These are phyloP conservation scores for Atractosteus spatula DNA, from an alignment of 2,113 vertebrate genomes.

Conservation along the genomic window DNA sequence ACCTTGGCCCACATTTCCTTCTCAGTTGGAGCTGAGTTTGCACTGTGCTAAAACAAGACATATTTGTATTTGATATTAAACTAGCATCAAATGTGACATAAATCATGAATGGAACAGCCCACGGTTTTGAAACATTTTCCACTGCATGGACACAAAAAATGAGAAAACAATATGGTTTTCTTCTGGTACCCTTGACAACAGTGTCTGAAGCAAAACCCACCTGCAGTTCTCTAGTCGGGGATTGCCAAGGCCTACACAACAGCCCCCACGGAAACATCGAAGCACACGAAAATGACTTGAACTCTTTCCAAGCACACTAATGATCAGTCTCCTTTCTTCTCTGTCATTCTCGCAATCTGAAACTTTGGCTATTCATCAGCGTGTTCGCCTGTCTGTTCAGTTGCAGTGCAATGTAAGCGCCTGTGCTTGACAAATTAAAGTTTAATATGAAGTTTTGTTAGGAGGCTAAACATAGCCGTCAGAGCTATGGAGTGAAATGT, in stretches of 20 bases:
- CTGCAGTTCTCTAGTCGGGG: constrained; percentile 42
- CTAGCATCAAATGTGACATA: constrained; percentile 54
- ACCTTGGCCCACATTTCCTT: constrained; percentile 36
- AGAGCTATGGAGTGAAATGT: background rate
- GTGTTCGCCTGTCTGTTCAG: constrained; percentile 11
- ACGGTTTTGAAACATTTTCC: constrained; percentile 38
- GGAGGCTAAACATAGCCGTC: background rate
- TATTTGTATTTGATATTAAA: constrained; percentile 61
- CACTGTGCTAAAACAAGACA: constrained; percentile 58
- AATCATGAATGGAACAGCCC: constrained; percentile 45
- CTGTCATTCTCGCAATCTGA: constrained; percentile 39
- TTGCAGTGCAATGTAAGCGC: background rate
- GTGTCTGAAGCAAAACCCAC: constrained; percentile 52
- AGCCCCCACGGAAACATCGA: constrained; percentile 30
- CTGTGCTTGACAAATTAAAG: background rate
- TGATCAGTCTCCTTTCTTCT: constrained; percentile 31
- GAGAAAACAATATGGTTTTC: constrained; percentile 50
- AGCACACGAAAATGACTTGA: constrained; percentile 55
- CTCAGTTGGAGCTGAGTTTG: constrained; percentile 43
- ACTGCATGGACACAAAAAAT: constrained; percentile 32
- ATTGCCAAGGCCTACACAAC: constrained; percentile 44
- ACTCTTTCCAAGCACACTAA: constrained; percentile 48
- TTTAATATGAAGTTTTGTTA: constrained; percentile 13
- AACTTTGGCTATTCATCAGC: constrained; percentile 25
- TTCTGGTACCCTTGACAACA: constrained; percentile 30